Evolutionary conservation across 2,113 vertebrate species (phyloP).

Genomic region (Pseudorectes ferrugineus): DNA sequence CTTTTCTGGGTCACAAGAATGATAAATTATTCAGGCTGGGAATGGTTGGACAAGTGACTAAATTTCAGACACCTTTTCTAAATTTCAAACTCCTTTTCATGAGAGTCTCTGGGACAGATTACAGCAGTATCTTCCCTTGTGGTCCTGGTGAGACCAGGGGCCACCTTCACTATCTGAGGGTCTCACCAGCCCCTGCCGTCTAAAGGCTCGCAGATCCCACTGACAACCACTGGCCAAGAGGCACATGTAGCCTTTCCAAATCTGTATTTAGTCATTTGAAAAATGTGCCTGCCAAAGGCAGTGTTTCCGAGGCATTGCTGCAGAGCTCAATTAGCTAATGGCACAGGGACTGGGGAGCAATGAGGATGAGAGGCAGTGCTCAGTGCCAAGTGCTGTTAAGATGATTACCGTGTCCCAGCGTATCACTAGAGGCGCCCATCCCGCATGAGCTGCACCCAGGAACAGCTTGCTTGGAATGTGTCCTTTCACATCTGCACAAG

Average conservation of each 20-base stretch:
- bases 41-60: not conserved
- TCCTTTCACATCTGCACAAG: not conserved
- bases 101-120: not conserved
- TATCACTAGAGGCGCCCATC: not conserved
- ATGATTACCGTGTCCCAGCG: not conserved
- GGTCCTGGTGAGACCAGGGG: not conserved
- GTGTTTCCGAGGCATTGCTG: not conserved
- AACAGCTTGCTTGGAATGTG: not conserved
- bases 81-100: not conserved
- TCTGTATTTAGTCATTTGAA: not conserved
- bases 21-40: not conserved
- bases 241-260: not conserved
- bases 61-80: not conserved
- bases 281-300: not conserved
- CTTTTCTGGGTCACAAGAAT: not conserved
- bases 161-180: not conserved
- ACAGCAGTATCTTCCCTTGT: not conserved
- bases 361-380: not conserved
- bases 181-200: not conserved
- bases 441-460: not conserved
- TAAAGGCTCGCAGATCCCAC: accelerated
- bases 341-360: not conserved
- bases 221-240: not conserved
- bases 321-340: conserved; percentile 37
- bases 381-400: not conserved